These are phyloP conservation scores for Acropora tenuis DNA, from an alignment of 64 coral and sea anemone species.

Conservation along the genomic window DNA sequence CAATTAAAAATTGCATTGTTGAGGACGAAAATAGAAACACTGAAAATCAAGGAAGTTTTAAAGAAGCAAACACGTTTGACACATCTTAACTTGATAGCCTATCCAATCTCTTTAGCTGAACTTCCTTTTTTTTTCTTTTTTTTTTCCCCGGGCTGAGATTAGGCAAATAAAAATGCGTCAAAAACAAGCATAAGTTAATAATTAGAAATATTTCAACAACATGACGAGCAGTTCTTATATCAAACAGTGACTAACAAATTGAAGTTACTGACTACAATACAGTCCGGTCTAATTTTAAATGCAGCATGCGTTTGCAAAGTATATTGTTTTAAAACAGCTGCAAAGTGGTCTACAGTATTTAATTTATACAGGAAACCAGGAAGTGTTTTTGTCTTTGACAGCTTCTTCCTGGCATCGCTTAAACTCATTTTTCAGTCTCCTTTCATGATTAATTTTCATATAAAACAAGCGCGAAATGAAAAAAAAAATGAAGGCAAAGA, in stretches of 20 bases:
- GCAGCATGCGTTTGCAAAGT: not conserved
- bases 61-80: too few species aligned
- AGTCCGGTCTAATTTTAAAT: not conserved
- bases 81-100: too few species aligned
- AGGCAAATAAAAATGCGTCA: too few species aligned
- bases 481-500: not conserved
- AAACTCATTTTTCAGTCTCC: not conserved
- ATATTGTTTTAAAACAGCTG: not conserved
- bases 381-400: not conserved
- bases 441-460: not conserved
- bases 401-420: not conserved
- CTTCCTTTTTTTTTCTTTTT: too few species aligned
- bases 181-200: too few species aligned
- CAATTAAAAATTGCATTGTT: too few species aligned
- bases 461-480: not conserved
- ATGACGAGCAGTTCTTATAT: not conserved
- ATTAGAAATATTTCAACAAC: too few species aligned
- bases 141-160: too few species aligned
- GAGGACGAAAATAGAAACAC: too few species aligned
- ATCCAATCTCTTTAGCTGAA: too few species aligned
- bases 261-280: not conserved
- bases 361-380: not conserved
- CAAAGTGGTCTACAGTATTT: not conserved
- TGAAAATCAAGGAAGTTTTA: too few species aligned
- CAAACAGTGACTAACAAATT: not conserved